Evolutionary conservation across 2,888 invertebrate species (phyloP), one percentile per base, ranked within the genome.

Genomic region (Liodrosophila aerea): DNA sequence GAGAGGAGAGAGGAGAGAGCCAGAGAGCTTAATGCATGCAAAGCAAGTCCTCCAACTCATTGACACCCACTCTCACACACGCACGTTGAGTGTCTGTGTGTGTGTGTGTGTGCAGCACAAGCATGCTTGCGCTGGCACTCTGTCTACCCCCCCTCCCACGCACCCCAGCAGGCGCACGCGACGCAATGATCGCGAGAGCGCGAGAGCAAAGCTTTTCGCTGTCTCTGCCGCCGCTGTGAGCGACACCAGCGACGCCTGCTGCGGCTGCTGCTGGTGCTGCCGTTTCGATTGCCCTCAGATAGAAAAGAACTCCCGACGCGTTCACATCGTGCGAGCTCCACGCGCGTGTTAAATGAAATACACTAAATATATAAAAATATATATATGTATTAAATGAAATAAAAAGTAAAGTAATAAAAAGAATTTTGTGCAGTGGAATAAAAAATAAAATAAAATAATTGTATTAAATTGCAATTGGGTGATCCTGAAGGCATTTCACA

Each of bases 271-370:
- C 36, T 31, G 43, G 27, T 18, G 54, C 39, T 11, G 60, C 60
- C 27, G 44, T 33, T 5, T 22, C 22, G 44, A 33, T 27, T 49
- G 53, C 64, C 62, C 65, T 66, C 84, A 86, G 76, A 84, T 57
- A 77, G 74, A 63, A 71, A 67, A 85, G 81, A 85, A 85, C 76
- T 47, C 64, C 57, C 73, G 65, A 60, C 72, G 76, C 53, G 85
- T 53, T 51, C 69, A 61, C 71, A 56, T 57, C 73, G 72, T 12
- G 18, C 15, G 31, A 54, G 27, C 11, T 47, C 22, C 11, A 54
- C 62, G 59, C 43, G 56, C 56, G 53, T 68, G 69, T 31, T 12
- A 47, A 46, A 29, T 29, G 11, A 36, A 51, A 33, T 31, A 33
- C 7, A 16, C 18, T 15, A 31, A 11, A 15, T n/a, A n/a, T n/a